Base-by-base conservation (phyloP, 2,888 invertebrate species). In the Cerastis leucographa region DNA sequence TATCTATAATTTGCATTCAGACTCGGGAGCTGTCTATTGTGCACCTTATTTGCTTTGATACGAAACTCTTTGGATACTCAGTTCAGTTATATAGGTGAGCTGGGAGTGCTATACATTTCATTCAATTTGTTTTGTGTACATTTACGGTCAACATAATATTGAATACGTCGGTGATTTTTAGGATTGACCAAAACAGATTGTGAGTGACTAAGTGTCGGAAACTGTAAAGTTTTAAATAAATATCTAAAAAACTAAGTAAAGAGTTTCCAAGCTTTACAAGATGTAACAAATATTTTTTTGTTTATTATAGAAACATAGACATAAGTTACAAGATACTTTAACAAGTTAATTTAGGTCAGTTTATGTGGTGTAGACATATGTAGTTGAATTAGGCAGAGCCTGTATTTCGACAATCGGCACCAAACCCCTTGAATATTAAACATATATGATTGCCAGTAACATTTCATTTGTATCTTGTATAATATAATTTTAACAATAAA, bases 1-100 rank as follows among this genome's bases (percentile, higher is more conserved):
- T 80, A 74, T 70, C 61, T 83, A 71, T 67, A 78, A 71, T 72
- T 78, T 76, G 68, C 71, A 75, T 82, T 75, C 44, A 72, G 51
- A 71, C 66, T 59, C 44, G 42, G 42, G 29, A 71, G 49, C 35
- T 67, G 42, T 65, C 68, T 88, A 81, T 78, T 81, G 80, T 81
- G 51, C 54, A 74, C 67, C 74, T 70, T 78, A 87, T 73, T 71
- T 70, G 73, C 42, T 69, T 46, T 69, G 46, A 62, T 46, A 71
- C 35, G 56, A 17, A 46, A 62, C 40, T n/a, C n/a, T 69, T 59
- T 84, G 66, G 64, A 72, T 71, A 54, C 71, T 71, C 25, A 59
- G 44, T 25, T 49, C 62, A 61, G 14, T 61, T 42, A 9, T n/a
- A 12, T n/a, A 59, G 25, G n/a, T 17, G 44, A 65, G 29, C 40